phyloP scores from a whole-genome alignment of 1,140 invertebrate genomes.

The Zaprionus kolodkinae region DNA sequence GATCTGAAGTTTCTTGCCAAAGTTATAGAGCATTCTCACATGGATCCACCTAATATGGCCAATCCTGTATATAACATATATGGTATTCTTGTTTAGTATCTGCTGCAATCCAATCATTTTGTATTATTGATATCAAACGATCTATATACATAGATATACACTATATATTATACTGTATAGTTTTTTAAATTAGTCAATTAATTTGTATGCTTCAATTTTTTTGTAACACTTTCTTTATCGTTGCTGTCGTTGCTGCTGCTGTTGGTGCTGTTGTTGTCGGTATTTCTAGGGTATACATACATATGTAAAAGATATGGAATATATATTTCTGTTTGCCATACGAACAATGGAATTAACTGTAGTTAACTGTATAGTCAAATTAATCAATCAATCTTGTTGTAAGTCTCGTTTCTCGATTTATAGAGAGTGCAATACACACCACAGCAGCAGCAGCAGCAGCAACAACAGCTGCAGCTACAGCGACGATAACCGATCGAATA shows the following conservation, averaged over 20 bases:
- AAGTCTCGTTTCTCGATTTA: constrained; percentile 23
- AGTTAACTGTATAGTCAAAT: constrained; percentile 25
- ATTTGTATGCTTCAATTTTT: constrained; percentile 2
- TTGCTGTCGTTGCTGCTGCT: neutral
- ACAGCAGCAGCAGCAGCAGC: constrained; percentile 4
- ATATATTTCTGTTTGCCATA: constrained; percentile 19
- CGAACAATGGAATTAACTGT: constrained; percentile 28
- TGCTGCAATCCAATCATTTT: constrained; percentile 7
- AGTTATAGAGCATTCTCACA: too few species aligned
- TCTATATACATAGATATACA: neutral
- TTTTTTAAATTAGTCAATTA: constrained; percentile 9
- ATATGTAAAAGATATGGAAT: constrained; percentile 5
- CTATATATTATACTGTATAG: neutral
- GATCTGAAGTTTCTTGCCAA: too few species aligned
- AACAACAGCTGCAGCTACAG: constrained; percentile 1
- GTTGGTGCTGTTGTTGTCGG: neutral
- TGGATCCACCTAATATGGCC: too few species aligned
- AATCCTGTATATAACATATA: neutral
- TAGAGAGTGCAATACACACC: constrained; percentile 20
- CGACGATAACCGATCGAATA: neutral
- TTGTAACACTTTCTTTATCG: neutral
- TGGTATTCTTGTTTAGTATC: constrained; percentile 5
- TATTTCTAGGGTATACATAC: constrained; percentile 20
- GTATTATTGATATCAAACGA: constrained; percentile 12
- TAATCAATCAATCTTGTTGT: constrained; percentile 1